Evolutionary conservation across 2,888 invertebrate species (phyloP).

Genomic region (Notocelia uddmanniana): DNA sequence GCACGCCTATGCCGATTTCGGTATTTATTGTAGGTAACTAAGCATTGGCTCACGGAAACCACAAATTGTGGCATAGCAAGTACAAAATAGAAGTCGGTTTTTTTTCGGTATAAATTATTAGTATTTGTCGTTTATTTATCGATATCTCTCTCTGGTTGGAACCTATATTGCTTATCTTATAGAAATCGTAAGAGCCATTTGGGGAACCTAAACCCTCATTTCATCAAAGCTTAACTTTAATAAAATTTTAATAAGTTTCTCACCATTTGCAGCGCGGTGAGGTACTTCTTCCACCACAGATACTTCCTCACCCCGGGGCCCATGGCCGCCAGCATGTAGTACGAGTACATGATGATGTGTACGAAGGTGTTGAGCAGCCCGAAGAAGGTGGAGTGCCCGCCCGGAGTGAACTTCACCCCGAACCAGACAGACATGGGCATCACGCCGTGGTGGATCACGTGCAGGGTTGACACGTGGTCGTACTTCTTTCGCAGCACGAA

Average conservation of each 20-base stretch:
- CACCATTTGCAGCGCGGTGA: conserved; percentile 97
- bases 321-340: conserved; percentile 96
- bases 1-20: too few relatives aligned
- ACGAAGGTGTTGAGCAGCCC: conserved; percentile 97
- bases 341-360: conserved; percentile 98
- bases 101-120: too few relatives aligned
- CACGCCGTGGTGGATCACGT: conserved; percentile 98
- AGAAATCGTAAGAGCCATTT: too few relatives aligned
- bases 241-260: conserved; percentile 52
- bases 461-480: conserved; percentile 96
- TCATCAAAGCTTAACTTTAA: too few relatives aligned
- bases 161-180: too few relatives aligned
- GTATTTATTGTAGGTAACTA: too few relatives aligned
- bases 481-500: conserved; percentile 97
- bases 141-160: too few relatives aligned
- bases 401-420: conserved; percentile 98
- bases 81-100: too few relatives aligned
- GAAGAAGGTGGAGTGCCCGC: conserved; percentile 98
- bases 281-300: conserved; percentile 98
- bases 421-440: conserved; percentile 99
- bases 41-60: too few relatives aligned
- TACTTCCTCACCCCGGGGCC: conserved; percentile 94
- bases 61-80: too few relatives aligned
- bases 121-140: too few relatives aligned
- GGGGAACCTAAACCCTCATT: too few relatives aligned